Percentiles rank a stretch among this genome's conserved stretches.
Evolutionary conservation across 1,140 invertebrate species (phyloP).

Genomic region (Euura lappo): DNA sequence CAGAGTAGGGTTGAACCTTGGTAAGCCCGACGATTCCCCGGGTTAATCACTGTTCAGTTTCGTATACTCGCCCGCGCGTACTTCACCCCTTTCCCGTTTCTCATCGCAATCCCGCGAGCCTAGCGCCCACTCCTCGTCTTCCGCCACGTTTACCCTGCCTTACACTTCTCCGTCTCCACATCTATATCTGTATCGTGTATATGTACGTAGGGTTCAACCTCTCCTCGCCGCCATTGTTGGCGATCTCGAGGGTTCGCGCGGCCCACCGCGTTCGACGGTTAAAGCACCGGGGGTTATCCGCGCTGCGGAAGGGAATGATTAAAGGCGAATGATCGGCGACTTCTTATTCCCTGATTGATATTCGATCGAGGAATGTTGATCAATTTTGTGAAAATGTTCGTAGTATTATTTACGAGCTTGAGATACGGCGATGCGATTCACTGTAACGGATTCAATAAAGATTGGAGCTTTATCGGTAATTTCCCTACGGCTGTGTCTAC

Average conservation of each 20-base stretch:
- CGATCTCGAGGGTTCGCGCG: not conserved
- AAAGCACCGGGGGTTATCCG: not conserved
- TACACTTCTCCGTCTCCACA: too few relatives aligned
- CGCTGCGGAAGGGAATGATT: not conserved
- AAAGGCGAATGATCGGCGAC: not conserved
- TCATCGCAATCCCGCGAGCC: not conserved
- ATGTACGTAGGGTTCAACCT: not conserved
- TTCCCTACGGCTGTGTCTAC: slow-evolving; percentile 31
- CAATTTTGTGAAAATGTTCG: too few relatives aligned
- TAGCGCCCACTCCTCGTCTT: slow-evolving; percentile 35
- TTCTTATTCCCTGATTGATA: not conserved
- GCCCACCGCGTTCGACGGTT: not conserved
- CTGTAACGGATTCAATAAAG: slow-evolving; percentile 25
- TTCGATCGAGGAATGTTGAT: too few relatives aligned
- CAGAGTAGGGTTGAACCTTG: slow-evolving; percentile 12
- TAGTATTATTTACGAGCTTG: too few relatives aligned
- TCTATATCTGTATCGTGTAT: not conserved
- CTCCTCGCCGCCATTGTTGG: not conserved
- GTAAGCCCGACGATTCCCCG: slow-evolving; percentile 15
- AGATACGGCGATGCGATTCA: too few relatives aligned
- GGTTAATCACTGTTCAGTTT: slow-evolving; percentile 43
- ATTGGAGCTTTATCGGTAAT: slow-evolving; percentile 36
- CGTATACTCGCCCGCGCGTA: not conserved
- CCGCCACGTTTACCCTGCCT: not conserved
- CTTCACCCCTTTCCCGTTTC: slow-evolving; percentile 1